Base-by-base conservation (phyloP, 2,113 vertebrate species). In the Tichodroma muraria region DNA sequence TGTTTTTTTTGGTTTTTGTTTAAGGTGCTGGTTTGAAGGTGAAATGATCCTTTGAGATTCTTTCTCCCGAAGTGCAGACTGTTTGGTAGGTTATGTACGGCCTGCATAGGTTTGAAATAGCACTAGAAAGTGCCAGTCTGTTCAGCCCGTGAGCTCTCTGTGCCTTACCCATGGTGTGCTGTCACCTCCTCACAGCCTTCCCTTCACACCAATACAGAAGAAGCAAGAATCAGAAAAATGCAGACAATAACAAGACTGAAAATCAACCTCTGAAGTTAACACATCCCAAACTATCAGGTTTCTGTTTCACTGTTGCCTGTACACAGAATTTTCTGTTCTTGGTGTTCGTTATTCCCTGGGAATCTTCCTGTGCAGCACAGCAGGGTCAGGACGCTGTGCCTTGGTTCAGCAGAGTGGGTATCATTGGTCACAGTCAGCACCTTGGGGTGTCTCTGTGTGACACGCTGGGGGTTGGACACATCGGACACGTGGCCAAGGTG, bases 381-480 rank as follows among this genome's bases (percentile, higher is more conserved):
- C 40, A 12, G 80, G 56, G 47, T 45, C 65, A 23, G 80, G 65
- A 9, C 2, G 2, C 42, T 11, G 24, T 14, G 33, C 30, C 28
- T 15, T 11, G 8, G 38, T 12, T 21, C 6, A 23, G 37, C 42
- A 16, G n/a, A 12, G 9, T 27, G 77, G 5, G 23, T 53, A 42
- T 40, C 66, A 3, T 35, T 27, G 35, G 1, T 23, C 19, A 2
- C 14, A 2, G 19, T 25, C 65, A 20, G 5, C 35, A 4, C 4
- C 60, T 38, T 8, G 0, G 18, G 6, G 13, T 42, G 13, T 15
- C 89, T 30, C 3, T 11, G 33, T 28, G 42, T 23, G 65, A n/a
- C 45, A 25, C 31, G 0, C 13, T 1, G 1, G 1, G 15, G 10
- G 4, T 8, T 15, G 77, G 64, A 12, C 37, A 7, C 1, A 0